Base-by-base conservation (phyloP, 1,140 invertebrate species). In the Chlorops oryzae region DNA sequence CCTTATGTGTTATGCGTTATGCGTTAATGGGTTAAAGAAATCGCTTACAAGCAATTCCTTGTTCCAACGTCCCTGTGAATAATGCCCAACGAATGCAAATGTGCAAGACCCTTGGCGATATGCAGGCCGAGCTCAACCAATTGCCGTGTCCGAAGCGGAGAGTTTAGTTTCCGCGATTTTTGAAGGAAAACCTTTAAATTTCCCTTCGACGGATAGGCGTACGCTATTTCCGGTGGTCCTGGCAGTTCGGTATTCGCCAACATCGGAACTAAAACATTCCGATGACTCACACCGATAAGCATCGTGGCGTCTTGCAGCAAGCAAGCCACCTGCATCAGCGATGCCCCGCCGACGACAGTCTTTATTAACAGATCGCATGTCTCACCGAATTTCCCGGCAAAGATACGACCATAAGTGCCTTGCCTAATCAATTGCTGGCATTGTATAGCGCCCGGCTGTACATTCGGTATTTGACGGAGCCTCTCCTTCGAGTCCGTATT, bases 61-160 rank as follows among this genome's bases (percentile, higher is more conserved):
- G 87, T 83, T 9, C 92, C 90, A 39, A 96, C 78, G 70, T 96
- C 94, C 72, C 87, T 87, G 67, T 97, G 92, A 21, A 94, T 77
- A 20, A 96, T 78, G 50, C 86, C 81, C 59, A 90, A 86, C 13
- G 88, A 84, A 65, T 98, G 93, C 48, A 98, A 77, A 72, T 91
- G 94, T 53, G 89, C 84, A 42, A 96, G 75, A 2, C 88, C 94
- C 57, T 87, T 80, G 20, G 88, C 85, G 34, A 91, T 82, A 70
- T 95, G 91, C 24, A 92, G 83, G 17, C 87, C 89, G 72, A 96
- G 83, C 59, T 90, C 87, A 1, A 96, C 90, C 41, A 96, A 75
- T 61, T 95, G 91, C 60, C 91, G 82, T 1, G 92, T 86, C 10
- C 81, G 79, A 7, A 85, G 76, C 47, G 83, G 61, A 0, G 64